phyloP scores from a whole-genome alignment of 2,888 invertebrate species.

The Nebria salina region DNA sequence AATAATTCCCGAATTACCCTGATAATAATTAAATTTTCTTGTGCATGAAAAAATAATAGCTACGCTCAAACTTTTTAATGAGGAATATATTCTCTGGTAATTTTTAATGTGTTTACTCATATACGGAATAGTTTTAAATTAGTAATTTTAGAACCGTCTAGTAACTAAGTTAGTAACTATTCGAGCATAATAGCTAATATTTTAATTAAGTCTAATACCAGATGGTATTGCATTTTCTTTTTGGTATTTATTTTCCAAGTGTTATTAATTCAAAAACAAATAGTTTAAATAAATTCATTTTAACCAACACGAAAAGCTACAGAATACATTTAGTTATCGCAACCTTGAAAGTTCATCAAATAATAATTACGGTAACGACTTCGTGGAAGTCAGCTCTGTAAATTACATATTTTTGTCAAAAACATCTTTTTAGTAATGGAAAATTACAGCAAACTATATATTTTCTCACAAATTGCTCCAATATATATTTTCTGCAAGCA shows the following conservation, averaged over 20 bases:
- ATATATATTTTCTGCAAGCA: too few relatives aligned
- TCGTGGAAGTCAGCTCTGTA: neutral
- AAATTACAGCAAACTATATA: neutral
- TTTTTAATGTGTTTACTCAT: neutral
- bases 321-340: neutral
- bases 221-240: too few relatives aligned
- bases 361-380: neutral
- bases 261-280: too few relatives aligned
- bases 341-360: neutral
- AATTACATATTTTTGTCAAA: neutral
- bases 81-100: neutral
- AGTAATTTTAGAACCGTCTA: neutral
- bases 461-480: too few relatives aligned
- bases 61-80: neutral
- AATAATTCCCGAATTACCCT: slow-evolving; percentile 2
- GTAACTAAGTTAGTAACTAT: neutral
- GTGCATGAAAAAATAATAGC: neutral
- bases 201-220: too few relatives aligned
- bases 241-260: too few relatives aligned
- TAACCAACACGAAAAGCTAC: neutral
- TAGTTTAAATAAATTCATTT: neutral
- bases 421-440: neutral
- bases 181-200: neutral
- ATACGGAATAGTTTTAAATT: neutral
- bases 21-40: neutral